phyloP scores from a whole-genome alignment of 2,888 invertebrate species.

The Dolichopus griseipennis region DNA sequence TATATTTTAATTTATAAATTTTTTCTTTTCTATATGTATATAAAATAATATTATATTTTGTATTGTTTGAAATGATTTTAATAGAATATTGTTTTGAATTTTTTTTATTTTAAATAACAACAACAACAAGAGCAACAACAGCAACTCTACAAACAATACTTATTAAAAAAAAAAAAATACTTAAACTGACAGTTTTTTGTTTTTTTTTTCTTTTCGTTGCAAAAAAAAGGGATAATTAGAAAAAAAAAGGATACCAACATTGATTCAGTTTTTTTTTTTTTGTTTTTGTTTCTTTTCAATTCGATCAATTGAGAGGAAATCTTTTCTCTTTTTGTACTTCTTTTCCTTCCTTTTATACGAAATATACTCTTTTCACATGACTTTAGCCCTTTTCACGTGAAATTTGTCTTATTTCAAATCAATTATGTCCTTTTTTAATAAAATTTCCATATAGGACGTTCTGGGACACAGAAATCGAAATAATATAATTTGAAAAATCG shows the following conservation, averaged over 20 bases:
- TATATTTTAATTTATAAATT: neutral
- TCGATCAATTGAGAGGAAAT: constrained; percentile 1
- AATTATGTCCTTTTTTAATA: too few species aligned
- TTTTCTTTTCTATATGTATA: neutral
- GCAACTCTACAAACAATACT: too few species aligned
- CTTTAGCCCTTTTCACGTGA: too few species aligned
- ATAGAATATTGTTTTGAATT: too few species aligned
- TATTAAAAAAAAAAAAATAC: neutral
- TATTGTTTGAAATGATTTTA: too few species aligned
- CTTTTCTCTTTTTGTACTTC: neutral
- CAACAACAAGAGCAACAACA: neutral
- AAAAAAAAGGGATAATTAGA: neutral
- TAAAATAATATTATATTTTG: neutral
- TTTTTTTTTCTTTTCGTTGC: neutral
- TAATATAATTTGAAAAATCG: too few species aligned
- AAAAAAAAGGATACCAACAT: neutral
- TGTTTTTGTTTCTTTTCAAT: neutral
- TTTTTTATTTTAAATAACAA: neutral
- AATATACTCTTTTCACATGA: too few species aligned
- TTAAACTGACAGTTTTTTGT: neutral
- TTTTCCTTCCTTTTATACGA: too few species aligned
- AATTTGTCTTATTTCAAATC: neutral
- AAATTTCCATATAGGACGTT: too few species aligned
- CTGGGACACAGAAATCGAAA: too few species aligned
- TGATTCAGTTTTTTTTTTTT: neutral